Conservation (phyloP, 2,113 vertebrate species). For the Glaucomys volans region DNA sequence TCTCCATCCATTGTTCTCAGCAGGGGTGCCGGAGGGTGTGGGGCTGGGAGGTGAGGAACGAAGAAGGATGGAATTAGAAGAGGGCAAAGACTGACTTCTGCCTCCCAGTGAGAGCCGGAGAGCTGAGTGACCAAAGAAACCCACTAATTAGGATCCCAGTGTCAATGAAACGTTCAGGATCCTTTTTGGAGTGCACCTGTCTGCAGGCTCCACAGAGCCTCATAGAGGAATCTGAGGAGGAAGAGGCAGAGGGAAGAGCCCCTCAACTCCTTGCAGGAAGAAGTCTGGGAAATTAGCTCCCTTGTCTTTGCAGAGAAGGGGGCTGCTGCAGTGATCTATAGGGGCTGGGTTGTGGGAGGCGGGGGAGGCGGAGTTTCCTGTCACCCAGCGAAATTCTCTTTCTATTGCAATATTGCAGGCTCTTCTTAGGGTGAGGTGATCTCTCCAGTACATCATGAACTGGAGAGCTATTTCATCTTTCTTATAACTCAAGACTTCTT, state of each 20-base stretch:
- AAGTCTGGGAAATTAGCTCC: not conserved
- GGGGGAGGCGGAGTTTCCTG: not conserved
- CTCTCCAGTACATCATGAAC: not conserved
- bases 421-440: not conserved
- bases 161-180: slow-evolving; percentile 82
- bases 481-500: not conserved
- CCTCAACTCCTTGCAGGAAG: not conserved
- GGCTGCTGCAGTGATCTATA: not conserved
- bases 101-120: slow-evolving; percentile 11
- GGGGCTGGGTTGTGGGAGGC: no score
- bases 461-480: not conserved
- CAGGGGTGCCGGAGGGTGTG: not conserved
- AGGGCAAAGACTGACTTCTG: not conserved
- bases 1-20: slow-evolving; percentile 61
- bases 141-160: slow-evolving; percentile 70
- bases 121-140: slow-evolving; percentile 73
- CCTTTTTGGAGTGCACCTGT: slow-evolving; percentile 70
- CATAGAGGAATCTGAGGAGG: slow-evolving; percentile 49
- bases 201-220: slow-evolving; percentile 30
- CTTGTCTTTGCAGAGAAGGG: not conserved
- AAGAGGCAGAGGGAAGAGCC: not conserved
- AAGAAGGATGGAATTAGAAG: slow-evolving; percentile 13
- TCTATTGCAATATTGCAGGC: not conserved
- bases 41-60: not conserved
- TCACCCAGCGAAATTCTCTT: no score